A percentile compares a stretch with the other conserved stretches of the same genome.
These are phyloP conservation scores for Machaerirhynchus nigripectus DNA, from an alignment of 2,113 vertebrate genomes.

Conservation along the genomic window DNA sequence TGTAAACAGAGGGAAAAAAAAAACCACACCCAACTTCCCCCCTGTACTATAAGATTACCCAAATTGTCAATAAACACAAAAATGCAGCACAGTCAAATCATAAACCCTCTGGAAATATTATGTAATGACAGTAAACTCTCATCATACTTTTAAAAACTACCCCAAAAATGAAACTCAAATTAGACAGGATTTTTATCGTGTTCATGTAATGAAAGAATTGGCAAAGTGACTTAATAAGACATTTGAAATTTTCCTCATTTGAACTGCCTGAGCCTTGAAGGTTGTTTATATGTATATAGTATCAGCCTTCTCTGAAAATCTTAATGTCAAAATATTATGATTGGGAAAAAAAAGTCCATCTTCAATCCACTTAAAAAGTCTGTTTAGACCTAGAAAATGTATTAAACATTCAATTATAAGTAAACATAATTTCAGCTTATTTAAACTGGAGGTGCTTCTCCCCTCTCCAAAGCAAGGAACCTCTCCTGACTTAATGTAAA, in stretches of 20 bases:
- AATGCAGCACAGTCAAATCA: neutral
- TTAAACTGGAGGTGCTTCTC: neutral
- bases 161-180: slow-evolving; percentile 42
- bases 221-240: neutral
- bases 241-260: slow-evolving; percentile 58
- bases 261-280: slow-evolving; percentile 40
- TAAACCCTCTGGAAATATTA: slow-evolving; percentile 6
- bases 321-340: slow-evolving; percentile 52
- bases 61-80: neutral
- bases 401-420: neutral
- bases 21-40: too few species aligned
- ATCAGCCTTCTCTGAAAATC: slow-evolving; percentile 28
- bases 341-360: neutral
- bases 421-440: neutral
- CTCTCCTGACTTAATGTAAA: neutral
- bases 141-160: slow-evolving; percentile 28
- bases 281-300: slow-evolving; percentile 25
- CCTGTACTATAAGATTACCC: neutral
- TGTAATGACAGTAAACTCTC: neutral
- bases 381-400: neutral
- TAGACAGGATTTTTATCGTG: slow-evolving; percentile 6
- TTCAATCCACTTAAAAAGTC: slow-evolving; percentile 29
- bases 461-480: neutral
- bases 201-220: slow-evolving; percentile 40
- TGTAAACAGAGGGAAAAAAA: fast-evolving